Conservation (phyloP, 2,113 vertebrate species). For the Ctenodactylus gundi region DNA sequence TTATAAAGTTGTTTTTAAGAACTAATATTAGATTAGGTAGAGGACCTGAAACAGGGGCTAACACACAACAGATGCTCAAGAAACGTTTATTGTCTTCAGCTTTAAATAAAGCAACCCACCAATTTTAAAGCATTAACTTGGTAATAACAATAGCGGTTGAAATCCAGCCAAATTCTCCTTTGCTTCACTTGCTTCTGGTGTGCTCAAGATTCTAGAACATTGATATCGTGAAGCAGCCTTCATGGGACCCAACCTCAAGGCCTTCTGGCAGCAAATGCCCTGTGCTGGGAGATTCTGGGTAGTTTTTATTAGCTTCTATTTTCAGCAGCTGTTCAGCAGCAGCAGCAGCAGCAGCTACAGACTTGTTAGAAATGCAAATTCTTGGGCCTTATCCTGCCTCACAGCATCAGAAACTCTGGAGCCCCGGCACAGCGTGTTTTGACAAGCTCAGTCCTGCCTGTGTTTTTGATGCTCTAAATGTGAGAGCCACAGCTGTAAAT, state of each 20-base stretch:
- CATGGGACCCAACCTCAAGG: background rate
- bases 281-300: background rate
- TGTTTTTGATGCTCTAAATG: background rate
- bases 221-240: background rate
- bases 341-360: background rate
- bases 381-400: background rate
- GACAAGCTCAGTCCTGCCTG: slow-evolving; percentile 24
- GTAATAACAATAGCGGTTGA: background rate
- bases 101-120: background rate
- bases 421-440: background rate
- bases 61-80: background rate
- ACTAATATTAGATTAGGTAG: background rate
- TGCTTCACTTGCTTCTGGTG: background rate
- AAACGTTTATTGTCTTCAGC: slow-evolving; percentile 21
- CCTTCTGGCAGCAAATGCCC: background rate
- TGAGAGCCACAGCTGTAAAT: slow-evolving; percentile 31
- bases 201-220: background rate
- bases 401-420: background rate
- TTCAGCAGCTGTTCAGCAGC: background rate
- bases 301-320: background rate
- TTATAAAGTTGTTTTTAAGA: slow-evolving; percentile 17
- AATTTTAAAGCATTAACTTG: slow-evolving; percentile 38
- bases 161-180: background rate
- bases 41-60: background rate
- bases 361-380: slow-evolving; percentile 57